These are phyloP conservation scores for Pyrrhia umbra DNA, from an alignment of 2,888 invertebrate genomes.

Conservation along the genomic window DNA sequence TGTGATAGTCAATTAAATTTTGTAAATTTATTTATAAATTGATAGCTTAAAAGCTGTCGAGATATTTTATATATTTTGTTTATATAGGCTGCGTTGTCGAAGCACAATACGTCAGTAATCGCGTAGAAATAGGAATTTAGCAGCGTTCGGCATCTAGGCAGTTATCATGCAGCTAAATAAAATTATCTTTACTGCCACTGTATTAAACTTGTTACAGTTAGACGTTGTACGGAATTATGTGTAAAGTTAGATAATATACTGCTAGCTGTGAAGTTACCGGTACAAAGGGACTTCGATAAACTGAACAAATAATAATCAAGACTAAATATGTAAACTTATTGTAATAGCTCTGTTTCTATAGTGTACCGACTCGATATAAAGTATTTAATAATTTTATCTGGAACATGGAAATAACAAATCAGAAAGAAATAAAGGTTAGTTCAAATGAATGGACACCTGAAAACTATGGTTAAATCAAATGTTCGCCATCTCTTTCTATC, in stretches of 20 bases:
- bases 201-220: conserved; percentile 14
- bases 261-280: conserved; percentile 17
- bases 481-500: too few species aligned
- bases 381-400: neutral
- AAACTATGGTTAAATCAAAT: too few species aligned
- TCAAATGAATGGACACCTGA: too few species aligned
- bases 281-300: conserved; percentile 29
- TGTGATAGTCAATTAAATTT: conserved; percentile 71
- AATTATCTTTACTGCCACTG: conserved; percentile 12
- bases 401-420: too few species aligned
- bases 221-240: conserved; percentile 9
- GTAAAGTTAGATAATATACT: conserved; percentile 18
- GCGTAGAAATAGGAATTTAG: conserved; percentile 26
- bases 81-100: conserved; percentile 20
- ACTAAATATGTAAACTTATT: conserved; percentile 47
- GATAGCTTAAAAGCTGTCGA: conserved; percentile 58
- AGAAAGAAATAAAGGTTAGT: too few species aligned
- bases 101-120: conserved; percentile 38
- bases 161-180: neutral
- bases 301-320: conserved; percentile 58
- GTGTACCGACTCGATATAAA: neutral
- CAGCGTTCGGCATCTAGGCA: conserved; percentile 28
- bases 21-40: conserved; percentile 57
- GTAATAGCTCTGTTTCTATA: conserved; percentile 6
- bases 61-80: conserved; percentile 56